Evolutionary conservation across 2,888 invertebrate species (phyloP).

Genomic region (Sylvicola cinctus): DNA sequence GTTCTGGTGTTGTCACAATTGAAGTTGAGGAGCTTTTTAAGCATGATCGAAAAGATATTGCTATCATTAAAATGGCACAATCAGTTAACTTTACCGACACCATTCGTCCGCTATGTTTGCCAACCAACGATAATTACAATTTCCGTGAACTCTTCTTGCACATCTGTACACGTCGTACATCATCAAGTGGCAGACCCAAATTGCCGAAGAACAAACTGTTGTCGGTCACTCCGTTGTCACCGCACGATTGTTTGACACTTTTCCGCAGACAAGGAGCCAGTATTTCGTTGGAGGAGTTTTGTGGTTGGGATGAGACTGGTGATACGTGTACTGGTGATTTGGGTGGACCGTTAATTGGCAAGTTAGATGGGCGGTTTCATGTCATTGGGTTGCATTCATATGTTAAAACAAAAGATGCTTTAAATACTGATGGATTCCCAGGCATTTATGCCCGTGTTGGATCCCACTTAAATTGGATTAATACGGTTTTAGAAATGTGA

Average conservation of each 20-base stretch:
- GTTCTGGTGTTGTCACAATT: conserved; percentile 5
- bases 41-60: conserved; percentile 10
- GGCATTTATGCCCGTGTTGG: conserved; percentile 10
- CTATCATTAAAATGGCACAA: conserved; percentile 8
- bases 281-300: conserved; percentile 8
- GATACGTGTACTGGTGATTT: conserved; percentile 11
- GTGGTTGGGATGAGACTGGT: conserved; percentile 11
- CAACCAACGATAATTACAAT: conserved; percentile 9
- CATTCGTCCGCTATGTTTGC: conserved; percentile 10
- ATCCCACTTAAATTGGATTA: conserved; percentile 9
- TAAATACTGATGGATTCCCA: conserved; percentile 8
- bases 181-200: background rate
- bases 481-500: conserved; percentile 1
- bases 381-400: conserved; percentile 10
- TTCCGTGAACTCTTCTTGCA: conserved; percentile 9
- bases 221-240: conserved; percentile 7
- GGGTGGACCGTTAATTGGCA: conserved; percentile 9
- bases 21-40: conserved; percentile 9
- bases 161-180: conserved; percentile 8
- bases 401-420: conserved; percentile 6
- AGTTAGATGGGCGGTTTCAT: conserved; percentile 7
- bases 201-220: conserved; percentile 2
- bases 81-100: conserved; percentile 8
- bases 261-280: conserved; percentile 7
- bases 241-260: conserved; percentile 10